Percentiles rank a stretch among this genome's conserved stretches.
Evolutionary conservation across 2,888 invertebrate species (phyloP).

Genomic region (Plemyria rubiginata): DNA sequence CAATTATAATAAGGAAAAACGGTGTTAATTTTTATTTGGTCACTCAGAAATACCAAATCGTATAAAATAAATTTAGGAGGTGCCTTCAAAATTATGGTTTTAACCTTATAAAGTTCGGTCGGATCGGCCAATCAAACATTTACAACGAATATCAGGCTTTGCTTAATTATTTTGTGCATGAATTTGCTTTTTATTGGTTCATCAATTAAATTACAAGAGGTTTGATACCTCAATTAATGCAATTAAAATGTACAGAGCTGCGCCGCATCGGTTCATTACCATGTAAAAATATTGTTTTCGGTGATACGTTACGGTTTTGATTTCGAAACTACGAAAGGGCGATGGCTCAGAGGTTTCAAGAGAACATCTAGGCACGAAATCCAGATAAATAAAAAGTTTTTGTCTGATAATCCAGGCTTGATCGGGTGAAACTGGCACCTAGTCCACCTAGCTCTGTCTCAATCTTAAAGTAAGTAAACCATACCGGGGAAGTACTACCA

Average conservation of each 20-base stretch:
- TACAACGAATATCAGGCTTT: slow-evolving; percentile 41
- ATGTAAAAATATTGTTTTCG: slow-evolving; percentile 5
- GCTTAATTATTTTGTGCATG: slow-evolving; percentile 42
- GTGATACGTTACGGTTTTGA: neutral
- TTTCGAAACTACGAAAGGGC: neutral
- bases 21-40: slow-evolving; percentile 37
- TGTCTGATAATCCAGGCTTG: too few relatives aligned
- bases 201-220: slow-evolving; percentile 35
- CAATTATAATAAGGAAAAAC: slow-evolving; percentile 38
- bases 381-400: too few relatives aligned
- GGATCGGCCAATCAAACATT: slow-evolving; percentile 63
- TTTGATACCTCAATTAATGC: slow-evolving; percentile 40
- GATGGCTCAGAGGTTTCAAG: neutral
- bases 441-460: too few relatives aligned
- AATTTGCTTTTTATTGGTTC: slow-evolving; percentile 36
- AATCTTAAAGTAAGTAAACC: too few relatives aligned
- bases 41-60: slow-evolving; percentile 26
- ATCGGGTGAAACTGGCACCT: too few relatives aligned
- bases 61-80: slow-evolving; percentile 50
- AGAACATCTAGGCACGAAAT: neutral
- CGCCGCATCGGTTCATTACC: neutral
- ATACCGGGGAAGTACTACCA: too few relatives aligned
- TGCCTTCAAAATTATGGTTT: slow-evolving; percentile 52
- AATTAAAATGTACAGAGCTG: slow-evolving; percentile 31
- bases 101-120: slow-evolving; percentile 56